Percentiles rank a stretch among this genome's conserved stretches.
Evolutionary conservation across 2,113 vertebrate genomes (phyloP).

Genomic region (Deroptyus accipitrinus): DNA sequence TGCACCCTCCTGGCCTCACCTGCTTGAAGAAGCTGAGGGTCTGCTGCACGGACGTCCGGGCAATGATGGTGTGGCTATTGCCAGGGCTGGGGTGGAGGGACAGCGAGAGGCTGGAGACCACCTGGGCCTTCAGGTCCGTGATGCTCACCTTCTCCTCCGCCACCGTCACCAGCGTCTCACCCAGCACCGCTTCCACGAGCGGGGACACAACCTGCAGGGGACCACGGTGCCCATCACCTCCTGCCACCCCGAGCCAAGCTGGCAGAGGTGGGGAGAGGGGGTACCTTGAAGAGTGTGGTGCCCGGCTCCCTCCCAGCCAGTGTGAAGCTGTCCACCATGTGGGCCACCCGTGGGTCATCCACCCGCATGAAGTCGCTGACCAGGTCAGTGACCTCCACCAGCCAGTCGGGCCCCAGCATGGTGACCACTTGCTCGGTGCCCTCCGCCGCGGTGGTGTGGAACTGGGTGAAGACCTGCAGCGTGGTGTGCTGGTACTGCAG

Average conservation of each 20-base stretch:
- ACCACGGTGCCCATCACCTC: accelerated
- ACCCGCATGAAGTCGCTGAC: conserved; percentile 94
- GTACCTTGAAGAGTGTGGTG: conserved; percentile 90
- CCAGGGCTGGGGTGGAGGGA: conserved; percentile 91
- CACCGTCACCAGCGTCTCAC: conserved; percentile 87
- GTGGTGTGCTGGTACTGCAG: conserved; percentile 94
- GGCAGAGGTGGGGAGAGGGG: accelerated
- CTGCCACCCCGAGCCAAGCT: background rate
- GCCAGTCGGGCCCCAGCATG: conserved; percentile 97
- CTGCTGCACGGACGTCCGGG: conserved; percentile 87
- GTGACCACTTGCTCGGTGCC: conserved; percentile 93
- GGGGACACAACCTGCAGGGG: conserved; percentile 91
- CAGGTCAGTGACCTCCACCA: conserved; percentile 96
- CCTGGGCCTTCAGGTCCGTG: conserved; percentile 87
- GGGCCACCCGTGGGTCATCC: conserved; percentile 86
- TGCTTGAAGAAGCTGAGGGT: conserved; percentile 90
- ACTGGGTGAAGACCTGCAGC: conserved; percentile 95
- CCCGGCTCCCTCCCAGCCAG: conserved; percentile 91
- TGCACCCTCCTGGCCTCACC: background rate
- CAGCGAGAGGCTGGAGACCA: conserved; percentile 88
- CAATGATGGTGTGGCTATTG: conserved; percentile 96
- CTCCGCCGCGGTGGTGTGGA: conserved; percentile 93
- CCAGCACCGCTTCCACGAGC: conserved; percentile 87
- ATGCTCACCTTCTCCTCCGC: conserved; percentile 97
- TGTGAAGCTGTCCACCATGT: conserved; percentile 88